Percentiles rank a stretch among this genome's conserved stretches.
These are phyloP conservation scores for Pocillopora verrucosa DNA, from an alignment of 64 coral and sea anemone species.

Conservation along the genomic window DNA sequence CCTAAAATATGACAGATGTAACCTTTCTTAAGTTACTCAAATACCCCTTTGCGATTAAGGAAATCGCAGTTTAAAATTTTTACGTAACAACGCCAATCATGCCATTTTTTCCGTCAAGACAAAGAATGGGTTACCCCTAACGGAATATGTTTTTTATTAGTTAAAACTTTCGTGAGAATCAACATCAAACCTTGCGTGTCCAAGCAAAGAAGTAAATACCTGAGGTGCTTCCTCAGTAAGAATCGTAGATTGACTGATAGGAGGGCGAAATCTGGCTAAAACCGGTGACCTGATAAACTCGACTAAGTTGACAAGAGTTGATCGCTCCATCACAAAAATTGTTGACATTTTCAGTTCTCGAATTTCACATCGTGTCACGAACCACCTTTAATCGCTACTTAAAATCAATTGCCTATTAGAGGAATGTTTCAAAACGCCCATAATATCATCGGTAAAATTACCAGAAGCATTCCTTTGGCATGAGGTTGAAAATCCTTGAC, in stretches of 20 bases:
- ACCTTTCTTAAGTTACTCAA: neutral
- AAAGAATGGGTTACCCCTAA: neutral
- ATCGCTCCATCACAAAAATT: neutral
- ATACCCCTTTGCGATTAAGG: neutral
- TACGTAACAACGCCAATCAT: slow-evolving; percentile 10
- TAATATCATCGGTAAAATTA: slow-evolving; percentile 6
- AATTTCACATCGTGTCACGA: slow-evolving; percentile 11
- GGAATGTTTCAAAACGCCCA: neutral
- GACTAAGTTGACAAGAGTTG: neutral
- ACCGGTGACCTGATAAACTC: neutral
- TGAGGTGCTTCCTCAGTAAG: neutral
- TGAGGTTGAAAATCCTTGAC: slow-evolving; percentile 10
- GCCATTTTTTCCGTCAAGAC: neutral
- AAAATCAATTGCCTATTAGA: slow-evolving; percentile 1
- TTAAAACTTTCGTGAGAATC: neutral
- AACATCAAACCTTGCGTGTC: neutral
- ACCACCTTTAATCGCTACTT: neutral
- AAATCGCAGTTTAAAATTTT: neutral
- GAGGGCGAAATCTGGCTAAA: neutral
- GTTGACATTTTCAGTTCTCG: neutral
- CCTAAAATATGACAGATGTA: neutral
- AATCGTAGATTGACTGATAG: neutral
- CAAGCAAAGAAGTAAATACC: neutral
- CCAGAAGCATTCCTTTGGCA: slow-evolving; percentile 7
- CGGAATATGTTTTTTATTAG: neutral